A percentile compares a stretch with the other conserved stretches of the same genome.
Conservation (phyloP, 2,888 invertebrate species). For the Parapristionchus giblindavisi region DNA sequence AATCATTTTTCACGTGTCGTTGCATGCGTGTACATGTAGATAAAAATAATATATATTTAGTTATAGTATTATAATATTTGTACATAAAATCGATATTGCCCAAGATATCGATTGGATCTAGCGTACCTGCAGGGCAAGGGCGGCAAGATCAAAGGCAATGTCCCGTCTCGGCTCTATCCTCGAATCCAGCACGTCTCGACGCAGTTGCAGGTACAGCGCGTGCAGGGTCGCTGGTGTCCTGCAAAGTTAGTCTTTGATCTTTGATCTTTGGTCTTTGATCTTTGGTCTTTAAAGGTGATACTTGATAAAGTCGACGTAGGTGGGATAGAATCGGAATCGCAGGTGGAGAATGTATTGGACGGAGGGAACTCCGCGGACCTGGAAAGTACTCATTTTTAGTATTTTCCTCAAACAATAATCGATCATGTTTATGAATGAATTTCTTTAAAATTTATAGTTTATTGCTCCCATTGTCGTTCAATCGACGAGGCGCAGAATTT, state of each 20-base stretch:
- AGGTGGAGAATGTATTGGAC: constrained; percentile 70
- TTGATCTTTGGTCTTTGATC: too few species aligned
- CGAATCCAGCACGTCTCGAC: constrained; percentile 72
- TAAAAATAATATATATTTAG: neutral
- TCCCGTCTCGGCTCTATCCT: constrained; percentile 70
- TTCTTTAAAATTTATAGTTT: too few species aligned
- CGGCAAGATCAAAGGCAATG: constrained; percentile 70
- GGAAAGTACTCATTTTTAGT: too few species aligned
- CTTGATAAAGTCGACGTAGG: constrained; percentile 69
- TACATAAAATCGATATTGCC: too few species aligned
- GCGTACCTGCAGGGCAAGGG: constrained; percentile 70
- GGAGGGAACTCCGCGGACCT: constrained; percentile 21
- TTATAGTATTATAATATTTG: constrained; percentile 39
- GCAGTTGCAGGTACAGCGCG: constrained; percentile 72
- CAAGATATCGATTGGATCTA: too few species aligned
- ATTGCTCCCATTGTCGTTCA: too few species aligned
- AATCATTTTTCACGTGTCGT: too few species aligned
- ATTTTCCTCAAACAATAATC: too few species aligned
- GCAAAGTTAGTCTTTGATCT: too few species aligned
- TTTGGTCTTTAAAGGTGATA: too few species aligned
- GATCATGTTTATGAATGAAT: too few species aligned
- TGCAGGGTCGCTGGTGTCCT: constrained; percentile 71
- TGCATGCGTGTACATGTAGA: neutral
- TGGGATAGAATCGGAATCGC: constrained; percentile 72
- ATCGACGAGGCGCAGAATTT: too few species aligned